These are phyloP conservation scores for Schizaphis graminum DNA, from an alignment of 2,888 invertebrate species.

Conservation along the genomic window DNA sequence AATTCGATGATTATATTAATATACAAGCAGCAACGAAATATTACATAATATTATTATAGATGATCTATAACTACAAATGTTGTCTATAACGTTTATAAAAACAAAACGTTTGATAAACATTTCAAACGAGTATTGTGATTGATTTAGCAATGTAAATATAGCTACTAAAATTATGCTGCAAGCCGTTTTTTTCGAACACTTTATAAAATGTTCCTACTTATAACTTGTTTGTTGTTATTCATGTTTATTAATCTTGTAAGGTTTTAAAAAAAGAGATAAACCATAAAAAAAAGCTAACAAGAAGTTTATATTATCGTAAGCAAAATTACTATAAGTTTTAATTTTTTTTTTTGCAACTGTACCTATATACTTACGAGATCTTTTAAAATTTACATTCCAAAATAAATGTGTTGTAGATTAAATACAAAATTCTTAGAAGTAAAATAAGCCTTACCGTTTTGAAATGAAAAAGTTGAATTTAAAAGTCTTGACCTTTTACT, in stretches of 20 bases:
- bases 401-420: neutral
- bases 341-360: neutral
- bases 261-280: neutral
- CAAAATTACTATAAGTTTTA: neutral
- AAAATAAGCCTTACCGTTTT: neutral
- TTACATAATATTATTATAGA: neutral
- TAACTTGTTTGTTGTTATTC: neutral
- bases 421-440: neutral
- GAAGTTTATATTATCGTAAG: neutral
- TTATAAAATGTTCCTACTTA: neutral
- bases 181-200: neutral
- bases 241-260: neutral
- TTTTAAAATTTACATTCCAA: neutral
- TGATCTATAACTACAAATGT: neutral
- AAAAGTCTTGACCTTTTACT: neutral
- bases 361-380: neutral
- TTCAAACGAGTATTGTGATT: neutral
- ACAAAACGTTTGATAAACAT: neutral
- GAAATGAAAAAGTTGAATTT: neutral
- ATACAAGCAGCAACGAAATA: neutral
- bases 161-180: neutral
- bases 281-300: neutral
- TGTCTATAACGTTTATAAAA: neutral
- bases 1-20: neutral
- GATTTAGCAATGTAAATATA: neutral